A percentile compares a stretch with the other conserved stretches of the same genome.
phyloP scores from a whole-genome alignment of 2,888 invertebrate genomes.

The Synergus itoensis region DNA sequence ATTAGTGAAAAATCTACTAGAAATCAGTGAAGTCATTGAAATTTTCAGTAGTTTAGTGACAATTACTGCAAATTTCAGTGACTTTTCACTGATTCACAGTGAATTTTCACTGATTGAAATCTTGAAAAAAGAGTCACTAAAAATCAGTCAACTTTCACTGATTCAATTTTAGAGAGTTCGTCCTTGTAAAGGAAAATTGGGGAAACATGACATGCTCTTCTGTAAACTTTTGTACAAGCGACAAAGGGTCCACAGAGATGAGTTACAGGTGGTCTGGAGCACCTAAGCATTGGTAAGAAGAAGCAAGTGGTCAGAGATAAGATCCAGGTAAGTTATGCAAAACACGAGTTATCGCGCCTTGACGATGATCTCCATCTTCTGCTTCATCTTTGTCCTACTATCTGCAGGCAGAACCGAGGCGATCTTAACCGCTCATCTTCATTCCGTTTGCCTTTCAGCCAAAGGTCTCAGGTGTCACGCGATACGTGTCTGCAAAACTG shows the following conservation, averaged over 20 bases:
- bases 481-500: slow-evolving; percentile 41
- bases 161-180: too few species aligned
- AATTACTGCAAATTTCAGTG: too few species aligned
- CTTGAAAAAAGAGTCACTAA: too few species aligned
- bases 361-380: slow-evolving; percentile 23
- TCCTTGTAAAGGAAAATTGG: too few species aligned
- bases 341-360: slow-evolving; percentile 69
- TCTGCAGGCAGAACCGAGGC: slow-evolving; percentile 9
- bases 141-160: too few species aligned
- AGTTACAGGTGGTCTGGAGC: slow-evolving; percentile 44
- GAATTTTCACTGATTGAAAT: too few species aligned
- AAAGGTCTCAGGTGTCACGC: slow-evolving; percentile 37
- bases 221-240: too few species aligned
- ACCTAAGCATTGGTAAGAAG: slow-evolving; percentile 25
- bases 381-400: slow-evolving; percentile 33
- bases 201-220: too few species aligned
- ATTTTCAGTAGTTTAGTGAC: too few species aligned
- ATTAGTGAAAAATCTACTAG: too few species aligned
- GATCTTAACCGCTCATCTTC: slow-evolving; percentile 40
- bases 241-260: not conserved
- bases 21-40: too few species aligned
- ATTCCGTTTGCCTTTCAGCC: slow-evolving; percentile 36
- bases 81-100: too few species aligned
- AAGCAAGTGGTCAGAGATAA: slow-evolving; percentile 60
- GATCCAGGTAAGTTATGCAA: slow-evolving; percentile 67